These are phyloP conservation scores for Etheostoma spectabile DNA, from an alignment of 2,113 vertebrate genomes.

Conservation along the genomic window DNA sequence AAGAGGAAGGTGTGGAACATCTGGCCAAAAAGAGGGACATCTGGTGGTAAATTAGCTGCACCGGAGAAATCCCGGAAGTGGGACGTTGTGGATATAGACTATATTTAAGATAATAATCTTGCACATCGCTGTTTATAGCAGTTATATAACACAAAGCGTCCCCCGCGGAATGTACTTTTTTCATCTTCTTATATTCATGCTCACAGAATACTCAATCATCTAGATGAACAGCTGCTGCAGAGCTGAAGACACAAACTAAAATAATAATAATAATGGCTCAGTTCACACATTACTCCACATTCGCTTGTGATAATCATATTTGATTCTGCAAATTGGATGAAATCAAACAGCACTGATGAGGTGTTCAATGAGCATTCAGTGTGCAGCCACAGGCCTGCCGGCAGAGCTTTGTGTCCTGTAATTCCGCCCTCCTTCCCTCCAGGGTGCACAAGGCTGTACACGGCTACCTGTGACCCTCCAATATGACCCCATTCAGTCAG, in stretches of 20 bases:
- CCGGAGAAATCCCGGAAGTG: too few species aligned
- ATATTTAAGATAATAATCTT: too few species aligned
- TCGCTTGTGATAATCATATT: slow-evolving; percentile 32
- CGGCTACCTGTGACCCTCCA: slow-evolving; percentile 60
- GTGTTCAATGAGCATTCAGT: slow-evolving; percentile 26
- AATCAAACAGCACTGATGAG: slow-evolving; percentile 40
- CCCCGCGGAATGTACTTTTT: neutral
- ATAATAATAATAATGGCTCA: slow-evolving; percentile 1
- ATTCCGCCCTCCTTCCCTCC: neutral
- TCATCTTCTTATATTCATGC: neutral
- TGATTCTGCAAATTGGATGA: slow-evolving; percentile 35
- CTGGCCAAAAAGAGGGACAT: too few species aligned
- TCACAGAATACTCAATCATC: neutral
- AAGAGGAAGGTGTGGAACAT: too few species aligned
- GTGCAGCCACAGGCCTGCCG: slow-evolving; percentile 3
- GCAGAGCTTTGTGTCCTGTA: slow-evolving; percentile 24
- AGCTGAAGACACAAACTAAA: neutral
- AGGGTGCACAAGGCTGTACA: slow-evolving; percentile 5
- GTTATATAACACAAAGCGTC: too few species aligned
- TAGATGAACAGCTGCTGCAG: slow-evolving; percentile 1
- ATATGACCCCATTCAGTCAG: slow-evolving; percentile 69
- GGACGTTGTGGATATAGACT: too few species aligned
- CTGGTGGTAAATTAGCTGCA: too few species aligned
- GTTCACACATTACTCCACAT: slow-evolving; percentile 9
- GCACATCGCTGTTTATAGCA: too few species aligned